Evolutionary conservation across 1,140 invertebrate genomes (phyloP).

Genomic region (Megalopta genalis): DNA sequence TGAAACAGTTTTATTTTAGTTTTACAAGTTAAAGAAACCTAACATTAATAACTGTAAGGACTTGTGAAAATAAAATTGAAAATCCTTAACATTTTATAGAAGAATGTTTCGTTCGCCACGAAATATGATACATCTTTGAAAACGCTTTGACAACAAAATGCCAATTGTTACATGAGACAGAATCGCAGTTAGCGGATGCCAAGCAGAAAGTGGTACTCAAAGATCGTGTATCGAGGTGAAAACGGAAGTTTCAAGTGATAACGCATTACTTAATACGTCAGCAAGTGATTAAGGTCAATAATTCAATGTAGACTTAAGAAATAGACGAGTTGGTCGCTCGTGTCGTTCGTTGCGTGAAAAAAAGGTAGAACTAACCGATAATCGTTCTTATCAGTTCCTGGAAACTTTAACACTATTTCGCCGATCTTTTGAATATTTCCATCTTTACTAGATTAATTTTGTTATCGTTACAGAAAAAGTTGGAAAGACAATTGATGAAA

Average conservation of each 20-base stretch:
- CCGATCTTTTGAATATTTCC: too few species aligned
- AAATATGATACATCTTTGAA: too few species aligned
- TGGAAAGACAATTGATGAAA: too few species aligned
- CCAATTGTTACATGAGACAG: background rate
- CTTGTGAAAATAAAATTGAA: too few species aligned
- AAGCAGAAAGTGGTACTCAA: background rate
- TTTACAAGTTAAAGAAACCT: too few species aligned
- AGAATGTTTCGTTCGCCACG: too few species aligned
- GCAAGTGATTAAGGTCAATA: slow-evolving; percentile 46
- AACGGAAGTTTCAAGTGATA: slow-evolving; percentile 48
- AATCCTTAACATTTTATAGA: too few species aligned
- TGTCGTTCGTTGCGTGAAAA: background rate
- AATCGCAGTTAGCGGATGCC: background rate
- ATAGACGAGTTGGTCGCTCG: slow-evolving; percentile 2
- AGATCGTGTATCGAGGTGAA: slow-evolving; percentile 40
- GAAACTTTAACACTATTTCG: background rate
- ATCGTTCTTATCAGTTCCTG: slow-evolving; percentile 7
- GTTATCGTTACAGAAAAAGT: too few species aligned
- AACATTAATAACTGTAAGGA: too few species aligned
- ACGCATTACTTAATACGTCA: slow-evolving; percentile 39
- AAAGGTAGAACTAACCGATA: background rate
- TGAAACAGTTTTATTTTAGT: too few species aligned
- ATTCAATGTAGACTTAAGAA: slow-evolving; percentile 32
- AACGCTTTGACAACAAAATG: background rate
- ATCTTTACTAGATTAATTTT: too few species aligned